phyloP scores from a whole-genome alignment of 2,113 vertebrate genomes.

The Vanacampus margaritifer region DNA sequence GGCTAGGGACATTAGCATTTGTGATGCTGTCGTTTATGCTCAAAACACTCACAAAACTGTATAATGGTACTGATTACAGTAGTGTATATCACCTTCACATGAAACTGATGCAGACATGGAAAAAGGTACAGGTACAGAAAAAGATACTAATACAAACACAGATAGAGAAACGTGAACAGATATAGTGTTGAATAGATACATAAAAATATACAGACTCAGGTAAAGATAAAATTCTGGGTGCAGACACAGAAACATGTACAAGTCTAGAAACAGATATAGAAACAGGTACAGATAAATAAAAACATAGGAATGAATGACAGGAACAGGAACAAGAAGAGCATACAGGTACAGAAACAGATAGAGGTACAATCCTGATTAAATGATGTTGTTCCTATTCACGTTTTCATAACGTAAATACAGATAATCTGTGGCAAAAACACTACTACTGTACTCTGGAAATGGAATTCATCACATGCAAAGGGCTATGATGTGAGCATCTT shows the following conservation, averaged over 20 bases:
- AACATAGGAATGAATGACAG: neutral
- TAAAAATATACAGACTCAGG: no score
- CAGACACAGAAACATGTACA: neutral
- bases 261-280: neutral
- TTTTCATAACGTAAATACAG: neutral
- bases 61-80: no score
- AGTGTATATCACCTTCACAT: no score
- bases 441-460: neutral
- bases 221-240: no score
- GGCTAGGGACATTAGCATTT: neutral
- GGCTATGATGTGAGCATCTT: slow-evolving; percentile 1
- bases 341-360: neutral
- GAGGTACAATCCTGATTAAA: neutral
- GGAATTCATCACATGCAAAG: neutral
- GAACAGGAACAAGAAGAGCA: neutral
- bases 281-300: neutral
- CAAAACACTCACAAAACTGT: no score
- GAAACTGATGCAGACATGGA: no score
- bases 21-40: neutral
- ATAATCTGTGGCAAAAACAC: neutral
- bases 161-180: neutral
- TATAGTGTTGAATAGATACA: no score
- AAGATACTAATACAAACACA: neutral
- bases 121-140: neutral
- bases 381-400: neutral